Evolutionary conservation across 2,113 vertebrate genomes (phyloP).

Genomic region (Strix aluco): DNA sequence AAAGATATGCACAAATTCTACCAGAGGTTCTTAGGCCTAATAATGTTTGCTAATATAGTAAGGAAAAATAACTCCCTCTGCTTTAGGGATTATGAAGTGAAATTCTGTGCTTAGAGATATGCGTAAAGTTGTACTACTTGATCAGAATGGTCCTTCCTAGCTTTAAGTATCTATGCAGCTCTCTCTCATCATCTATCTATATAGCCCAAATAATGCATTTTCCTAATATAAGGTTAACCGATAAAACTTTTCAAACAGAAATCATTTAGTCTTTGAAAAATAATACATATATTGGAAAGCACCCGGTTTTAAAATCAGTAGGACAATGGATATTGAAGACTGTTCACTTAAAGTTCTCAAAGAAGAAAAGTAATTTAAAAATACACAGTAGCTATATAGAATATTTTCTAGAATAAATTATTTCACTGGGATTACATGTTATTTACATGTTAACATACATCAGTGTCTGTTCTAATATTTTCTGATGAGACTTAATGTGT

Average conservation of each 20-base stretch:
- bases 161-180: not conserved
- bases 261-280: not conserved
- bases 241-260: not conserved
- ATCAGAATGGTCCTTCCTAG: not conserved
- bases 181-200: not conserved
- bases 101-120: not conserved
- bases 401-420: not conserved
- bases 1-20: not conserved
- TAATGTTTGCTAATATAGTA: not conserved
- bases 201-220: not conserved
- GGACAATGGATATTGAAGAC: not conserved
- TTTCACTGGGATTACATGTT: not conserved
- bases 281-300: not conserved
- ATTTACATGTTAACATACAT: not conserved
- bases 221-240: not conserved
- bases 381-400: not conserved
- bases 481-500: not conserved
- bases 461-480: not conserved
- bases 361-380: not conserved
- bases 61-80: not conserved
- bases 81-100: not conserved
- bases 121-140: not conserved
- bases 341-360: not conserved
- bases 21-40: not conserved
- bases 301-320: not conserved